phyloP scores from a whole-genome alignment of 2,113 vertebrate genomes.

The Thalassoma bifasciatum region DNA sequence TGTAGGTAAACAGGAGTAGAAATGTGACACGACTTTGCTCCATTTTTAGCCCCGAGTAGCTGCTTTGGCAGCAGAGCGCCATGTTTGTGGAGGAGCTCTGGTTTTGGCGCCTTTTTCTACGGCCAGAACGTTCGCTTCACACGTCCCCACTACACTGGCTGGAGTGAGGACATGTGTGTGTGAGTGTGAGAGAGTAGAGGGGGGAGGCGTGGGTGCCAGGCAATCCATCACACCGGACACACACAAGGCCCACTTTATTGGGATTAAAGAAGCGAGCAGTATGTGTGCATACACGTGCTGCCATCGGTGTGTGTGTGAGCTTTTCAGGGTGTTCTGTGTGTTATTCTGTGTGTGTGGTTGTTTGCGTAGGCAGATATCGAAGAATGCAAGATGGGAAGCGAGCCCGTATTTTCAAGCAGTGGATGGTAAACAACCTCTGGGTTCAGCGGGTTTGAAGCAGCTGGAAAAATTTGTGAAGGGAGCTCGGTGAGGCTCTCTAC shows the following conservation, averaged over 20 bases:
- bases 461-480: constrained; percentile 81
- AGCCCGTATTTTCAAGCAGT: constrained; percentile 79
- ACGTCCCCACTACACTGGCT: constrained; percentile 66
- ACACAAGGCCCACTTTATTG: constrained; percentile 76
- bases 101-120: constrained; percentile 55
- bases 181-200: constrained; percentile 44
- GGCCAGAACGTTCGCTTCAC: constrained; percentile 62
- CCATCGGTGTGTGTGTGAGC: constrained; percentile 36
- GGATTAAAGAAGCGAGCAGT: constrained; percentile 69
- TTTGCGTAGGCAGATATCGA: constrained; percentile 76
- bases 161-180: constrained; percentile 58
- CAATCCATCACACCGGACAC: constrained; percentile 76
- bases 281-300: constrained; percentile 55
- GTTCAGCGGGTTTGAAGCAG: constrained; percentile 84
- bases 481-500: constrained; percentile 60
- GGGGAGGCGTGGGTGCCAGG: constrained; percentile 53
- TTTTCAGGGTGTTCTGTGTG: constrained; percentile 47
- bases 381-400: constrained; percentile 79
- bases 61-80: constrained; percentile 67
- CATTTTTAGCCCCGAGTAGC: constrained; percentile 77
- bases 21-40: constrained; percentile 57
- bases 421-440: constrained; percentile 81
- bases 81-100: constrained; percentile 69
- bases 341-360: constrained; percentile 51
- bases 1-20: constrained; percentile 71